These are phyloP conservation scores for Xiphorhynchus elegans DNA, from an alignment of 2,113 vertebrate species.

Conservation along the genomic window DNA sequence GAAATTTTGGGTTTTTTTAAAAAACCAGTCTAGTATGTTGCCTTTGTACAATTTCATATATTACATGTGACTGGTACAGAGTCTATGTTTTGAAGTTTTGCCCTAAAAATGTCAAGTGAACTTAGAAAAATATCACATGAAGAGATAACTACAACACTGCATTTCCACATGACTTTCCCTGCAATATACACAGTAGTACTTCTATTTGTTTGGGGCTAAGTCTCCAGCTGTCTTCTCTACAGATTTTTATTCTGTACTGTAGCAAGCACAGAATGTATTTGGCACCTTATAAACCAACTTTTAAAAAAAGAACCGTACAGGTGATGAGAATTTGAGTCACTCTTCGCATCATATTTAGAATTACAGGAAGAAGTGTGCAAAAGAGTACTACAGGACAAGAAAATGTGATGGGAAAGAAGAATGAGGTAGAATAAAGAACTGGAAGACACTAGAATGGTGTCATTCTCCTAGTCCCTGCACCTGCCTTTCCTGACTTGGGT, in stretches of 20 bases:
- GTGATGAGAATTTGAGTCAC: neutral
- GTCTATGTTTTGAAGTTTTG: neutral
- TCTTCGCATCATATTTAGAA: neutral
- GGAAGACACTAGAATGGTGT: neutral
- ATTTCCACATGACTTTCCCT: neutral
- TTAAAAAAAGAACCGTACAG: neutral
- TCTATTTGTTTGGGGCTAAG: neutral
- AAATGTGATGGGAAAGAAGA: neutral
- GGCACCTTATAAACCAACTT: neutral
- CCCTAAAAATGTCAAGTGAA: constrained; percentile 23
- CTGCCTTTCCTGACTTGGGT: neutral
- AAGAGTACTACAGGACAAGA: neutral
- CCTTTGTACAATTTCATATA: neutral
- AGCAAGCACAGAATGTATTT: neutral
- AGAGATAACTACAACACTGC: neutral
- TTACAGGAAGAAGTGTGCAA: neutral
- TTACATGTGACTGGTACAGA: neutral
- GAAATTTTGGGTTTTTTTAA: neutral
- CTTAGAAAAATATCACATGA: neutral
- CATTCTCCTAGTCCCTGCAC: neutral
- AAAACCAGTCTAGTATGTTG: neutral
- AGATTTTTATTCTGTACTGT: neutral
- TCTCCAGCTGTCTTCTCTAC: neutral
- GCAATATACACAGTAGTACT: neutral
- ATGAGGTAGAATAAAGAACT: neutral